Evolutionary conservation across 1,140 invertebrate genomes (phyloP), one percentile per base, ranked within the genome.

Genomic region (Hestina assimilis): DNA sequence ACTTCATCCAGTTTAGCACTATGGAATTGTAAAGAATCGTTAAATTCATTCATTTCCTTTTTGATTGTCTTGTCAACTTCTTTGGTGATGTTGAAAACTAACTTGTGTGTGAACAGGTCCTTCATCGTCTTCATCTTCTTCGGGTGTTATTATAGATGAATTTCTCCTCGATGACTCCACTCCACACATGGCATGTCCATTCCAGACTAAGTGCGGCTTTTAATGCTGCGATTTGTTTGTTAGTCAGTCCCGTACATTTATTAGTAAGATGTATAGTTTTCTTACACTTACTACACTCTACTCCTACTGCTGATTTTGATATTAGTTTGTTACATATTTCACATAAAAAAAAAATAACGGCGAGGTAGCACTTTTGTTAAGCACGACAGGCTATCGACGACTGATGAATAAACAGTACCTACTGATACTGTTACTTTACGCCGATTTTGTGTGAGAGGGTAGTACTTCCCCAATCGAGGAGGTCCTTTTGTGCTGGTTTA

Each of bases 1-100:
- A 55, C 28, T 5, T 55, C 53, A 17, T 55, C 53, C 9, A 55
- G 20, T 9, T 55, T 55, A 8, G 29, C 43, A 21, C 42, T 55
- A 29, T 40, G 43, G 28, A 47, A 55, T 20, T 55, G 20, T 14
- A 55, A 19, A 0, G 53, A 24, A 9, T 54, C 29, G 7, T 29
- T 54, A 4, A 54, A 12, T 4, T 43, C 40, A 6, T 12, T 15
- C 26, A 54, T 14, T 17, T 54, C 51, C 4, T 14, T 43, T 43
- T 43, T 45, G 1, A 54, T 45, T 2, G 41, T 11, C 35, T 40
- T 40, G 9, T 40, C 38, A 9, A 40, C 38, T 20, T 40, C 17
- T 1, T 9, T 40, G 9, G 38, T 1, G 1, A 40, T 40, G 11
- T 40, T 40, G 2, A 2, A 8, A n/a, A 40, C 5, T 5, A 40